Percentiles rank a stretch among this genome's conserved stretches.
phyloP scores from a whole-genome alignment of 2,113 vertebrate genomes.

The Dicentrarchus labrax region DNA sequence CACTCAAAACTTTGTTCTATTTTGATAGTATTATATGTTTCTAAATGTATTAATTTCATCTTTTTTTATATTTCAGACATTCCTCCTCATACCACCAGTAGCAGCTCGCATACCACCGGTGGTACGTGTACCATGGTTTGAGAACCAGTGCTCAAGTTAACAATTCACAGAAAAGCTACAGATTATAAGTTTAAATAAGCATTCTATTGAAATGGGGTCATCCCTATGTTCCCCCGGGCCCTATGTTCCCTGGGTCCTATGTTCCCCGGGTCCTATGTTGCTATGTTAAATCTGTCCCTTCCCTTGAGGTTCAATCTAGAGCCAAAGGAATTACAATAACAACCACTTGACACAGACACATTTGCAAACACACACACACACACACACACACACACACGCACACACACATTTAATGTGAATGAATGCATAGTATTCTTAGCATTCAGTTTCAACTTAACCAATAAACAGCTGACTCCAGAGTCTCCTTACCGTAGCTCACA shows the following conservation, averaged over 20 bases:
- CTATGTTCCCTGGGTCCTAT: no score
- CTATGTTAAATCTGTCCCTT: neutral
- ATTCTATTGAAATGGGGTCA: neutral
- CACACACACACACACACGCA: neutral
- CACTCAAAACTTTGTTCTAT: no score
- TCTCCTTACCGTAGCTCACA: neutral
- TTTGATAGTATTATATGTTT: no score
- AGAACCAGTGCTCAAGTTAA: neutral
- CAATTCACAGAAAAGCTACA: neutral
- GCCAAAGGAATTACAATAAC: neutral
- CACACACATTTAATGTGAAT: neutral
- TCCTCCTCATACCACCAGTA: no score
- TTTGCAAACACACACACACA: neutral
- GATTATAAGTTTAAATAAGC: neutral
- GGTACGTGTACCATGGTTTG: no score
- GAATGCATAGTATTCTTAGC: neutral
- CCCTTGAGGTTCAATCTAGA: neutral
- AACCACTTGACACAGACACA: neutral
- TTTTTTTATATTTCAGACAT: no score
- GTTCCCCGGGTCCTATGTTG: no score
- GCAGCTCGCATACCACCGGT: no score
- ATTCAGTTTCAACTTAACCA: neutral
- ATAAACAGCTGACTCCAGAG: neutral
- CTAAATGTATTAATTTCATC: no score
- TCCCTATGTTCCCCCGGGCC: no score